A percentile compares a stretch with the other conserved stretches of the same genome.
Conservation (phyloP, 2,113 vertebrate species). For the Athene noctua region DNA sequence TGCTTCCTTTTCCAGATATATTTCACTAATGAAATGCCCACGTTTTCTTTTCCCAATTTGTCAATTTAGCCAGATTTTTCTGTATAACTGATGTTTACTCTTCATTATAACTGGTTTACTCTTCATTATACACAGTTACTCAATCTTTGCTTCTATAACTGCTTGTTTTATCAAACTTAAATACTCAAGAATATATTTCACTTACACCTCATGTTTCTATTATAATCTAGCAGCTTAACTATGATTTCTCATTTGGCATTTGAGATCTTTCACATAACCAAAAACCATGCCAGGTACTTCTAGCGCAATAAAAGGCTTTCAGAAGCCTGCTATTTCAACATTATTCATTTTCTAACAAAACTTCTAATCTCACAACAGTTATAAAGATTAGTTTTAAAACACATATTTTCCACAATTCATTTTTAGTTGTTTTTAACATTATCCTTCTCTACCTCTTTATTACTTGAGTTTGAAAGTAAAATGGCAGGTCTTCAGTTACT, state of each 20-base stretch:
- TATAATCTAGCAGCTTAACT: background rate
- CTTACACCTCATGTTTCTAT: background rate
- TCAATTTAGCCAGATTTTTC: background rate
- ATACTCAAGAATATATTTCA: background rate
- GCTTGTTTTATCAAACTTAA: background rate
- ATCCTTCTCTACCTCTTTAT: background rate
- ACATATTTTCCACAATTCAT: background rate
- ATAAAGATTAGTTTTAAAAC: background rate
- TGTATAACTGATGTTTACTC: background rate
- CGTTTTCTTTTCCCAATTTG: background rate
- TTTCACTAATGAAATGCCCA: background rate
- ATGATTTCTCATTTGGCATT: background rate
- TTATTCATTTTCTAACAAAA: background rate
- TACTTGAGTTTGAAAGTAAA: background rate
- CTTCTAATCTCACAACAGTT: background rate
- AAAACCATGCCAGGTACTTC: background rate
- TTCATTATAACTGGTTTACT: background rate
- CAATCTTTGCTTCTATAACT: background rate
- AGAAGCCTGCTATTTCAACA: background rate
- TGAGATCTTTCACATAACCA: background rate
- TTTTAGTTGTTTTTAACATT: background rate
- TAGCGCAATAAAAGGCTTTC: background rate
- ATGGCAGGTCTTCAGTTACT: background rate
- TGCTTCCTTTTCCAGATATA: background rate
- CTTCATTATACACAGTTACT: background rate